These are phyloP conservation scores for Falcunculus frontatus DNA, from an alignment of 2,113 vertebrate genomes.

Conservation along the genomic window DNA sequence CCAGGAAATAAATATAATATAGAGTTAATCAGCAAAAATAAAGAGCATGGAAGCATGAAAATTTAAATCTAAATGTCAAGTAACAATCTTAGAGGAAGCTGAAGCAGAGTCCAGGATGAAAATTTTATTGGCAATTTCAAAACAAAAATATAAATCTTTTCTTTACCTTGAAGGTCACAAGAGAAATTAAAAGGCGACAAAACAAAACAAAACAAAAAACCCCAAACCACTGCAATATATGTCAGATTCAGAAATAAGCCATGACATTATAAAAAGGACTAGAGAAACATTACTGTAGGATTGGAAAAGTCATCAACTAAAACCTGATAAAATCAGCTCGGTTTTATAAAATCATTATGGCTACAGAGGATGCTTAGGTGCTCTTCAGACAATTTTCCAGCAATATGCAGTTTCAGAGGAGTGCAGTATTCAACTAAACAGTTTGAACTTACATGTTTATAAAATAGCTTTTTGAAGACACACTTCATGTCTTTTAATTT, in stretches of 20 bases:
- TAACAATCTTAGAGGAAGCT: background rate
- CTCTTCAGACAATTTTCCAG: background rate
- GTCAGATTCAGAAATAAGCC: background rate
- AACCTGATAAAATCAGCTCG: background rate
- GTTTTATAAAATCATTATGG: background rate
- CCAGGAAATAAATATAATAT: background rate
- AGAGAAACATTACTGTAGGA: background rate
- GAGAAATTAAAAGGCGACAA: background rate
- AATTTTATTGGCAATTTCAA: background rate
- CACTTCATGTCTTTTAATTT: background rate
- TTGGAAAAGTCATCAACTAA: background rate
- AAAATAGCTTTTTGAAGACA: background rate
- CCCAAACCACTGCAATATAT: background rate
- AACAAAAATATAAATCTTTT: background rate
- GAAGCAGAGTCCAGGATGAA: background rate
- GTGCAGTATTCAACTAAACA: background rate
- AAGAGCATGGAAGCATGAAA: background rate
- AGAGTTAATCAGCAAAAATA: background rate
- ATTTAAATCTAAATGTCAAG: slow-evolving; percentile 14
- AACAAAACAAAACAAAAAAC: background rate
- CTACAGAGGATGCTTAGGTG: background rate
- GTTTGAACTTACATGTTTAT: background rate
- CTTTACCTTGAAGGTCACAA: background rate
- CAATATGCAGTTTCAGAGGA: background rate
- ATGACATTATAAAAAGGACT: background rate